Base-by-base conservation (phyloP, 1,140 invertebrate genomes). In the Drosophila malerkotliana region DNA sequence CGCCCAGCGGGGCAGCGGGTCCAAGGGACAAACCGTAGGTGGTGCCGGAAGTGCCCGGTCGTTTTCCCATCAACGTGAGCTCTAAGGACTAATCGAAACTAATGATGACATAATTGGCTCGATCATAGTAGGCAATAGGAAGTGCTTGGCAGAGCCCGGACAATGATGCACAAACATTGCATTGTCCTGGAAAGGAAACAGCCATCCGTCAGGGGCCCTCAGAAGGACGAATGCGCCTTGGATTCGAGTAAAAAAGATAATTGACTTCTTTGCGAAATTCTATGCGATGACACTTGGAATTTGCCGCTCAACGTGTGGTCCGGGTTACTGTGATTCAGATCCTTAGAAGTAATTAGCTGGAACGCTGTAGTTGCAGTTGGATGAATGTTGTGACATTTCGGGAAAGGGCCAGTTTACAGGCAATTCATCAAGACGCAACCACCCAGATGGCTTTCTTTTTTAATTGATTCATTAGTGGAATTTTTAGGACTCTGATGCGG, bases 31-130 rank as follows among this genome's bases (percentile, higher is more conserved):
- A 83, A 77, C 83, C 79, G 83, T 87, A 87, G 83, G 83, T 83
- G 83, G 83, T 88, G 83, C 83, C 83, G 83, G 83, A 88, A 88
- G 76, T 88, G 61, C 58, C 75, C 9, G 41, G 10, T 44, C 48
- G 67, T 71, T 57, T 87, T 87, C 83, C 71, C 83, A 87, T 87
- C 82, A 72, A 71, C 67, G 45, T 78, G 69, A 79, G 62, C 47
- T 60, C 77, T 26, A 71, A 64, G 69, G 67, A 83, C 67, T 79
- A 73, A 87, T 87, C 79, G 82, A 79, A 83, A 81, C 83, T 88
- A 88, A 88, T 88, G 83, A 88, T 88, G 83, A 83, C 83, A 88
- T 88, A 83, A 88, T 88, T 88, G 83, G 71, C 79, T 87, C 75
- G 64, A 79, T 84, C 51, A 37, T 37, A 37, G 21, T 51, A 61